Evolutionary conservation across 1,140 invertebrate genomes (phyloP).

Genomic region (Ceratina australensis): DNA sequence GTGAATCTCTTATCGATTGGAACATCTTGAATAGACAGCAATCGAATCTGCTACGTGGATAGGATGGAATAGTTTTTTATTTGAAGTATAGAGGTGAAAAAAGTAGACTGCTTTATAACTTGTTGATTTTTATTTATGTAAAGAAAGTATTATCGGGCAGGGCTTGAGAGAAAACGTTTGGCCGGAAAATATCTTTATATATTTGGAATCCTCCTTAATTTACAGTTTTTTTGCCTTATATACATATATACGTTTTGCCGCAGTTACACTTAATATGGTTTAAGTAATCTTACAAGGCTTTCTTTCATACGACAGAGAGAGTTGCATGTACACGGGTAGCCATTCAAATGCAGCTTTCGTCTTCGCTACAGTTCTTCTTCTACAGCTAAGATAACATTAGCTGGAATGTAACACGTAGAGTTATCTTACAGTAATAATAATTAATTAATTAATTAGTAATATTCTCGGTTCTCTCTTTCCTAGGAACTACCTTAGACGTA

Average conservation of each 20-base stretch:
- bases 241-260: conserved; percentile 70
- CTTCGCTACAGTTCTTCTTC: conserved; percentile 45
- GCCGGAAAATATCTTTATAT: conserved; percentile 77
- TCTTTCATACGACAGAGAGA: not conserved
- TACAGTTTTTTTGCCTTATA: conserved; percentile 76
- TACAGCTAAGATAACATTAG: conserved; percentile 68
- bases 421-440: conserved; percentile 65
- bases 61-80: too few relatives aligned
- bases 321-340: conserved; percentile 27
- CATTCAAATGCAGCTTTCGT: conserved; percentile 46
- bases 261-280: conserved; percentile 44
- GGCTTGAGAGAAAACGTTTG: conserved; percentile 52
- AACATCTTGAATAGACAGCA: too few relatives aligned
- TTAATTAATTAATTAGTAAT: conserved; percentile 47
- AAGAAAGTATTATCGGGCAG: too few relatives aligned
- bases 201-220: conserved; percentile 75
- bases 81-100: too few relatives aligned
- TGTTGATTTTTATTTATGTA: too few relatives aligned
- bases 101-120: too few relatives aligned
- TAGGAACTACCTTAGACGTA: conserved; percentile 70
- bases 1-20: too few relatives aligned
- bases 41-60: too few relatives aligned
- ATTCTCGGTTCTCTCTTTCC: conserved; percentile 56
- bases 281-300: conserved; percentile 56
- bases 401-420: conserved; percentile 71